Base-by-base conservation (phyloP, 2,113 vertebrate genomes). In the Parus major region DNA sequence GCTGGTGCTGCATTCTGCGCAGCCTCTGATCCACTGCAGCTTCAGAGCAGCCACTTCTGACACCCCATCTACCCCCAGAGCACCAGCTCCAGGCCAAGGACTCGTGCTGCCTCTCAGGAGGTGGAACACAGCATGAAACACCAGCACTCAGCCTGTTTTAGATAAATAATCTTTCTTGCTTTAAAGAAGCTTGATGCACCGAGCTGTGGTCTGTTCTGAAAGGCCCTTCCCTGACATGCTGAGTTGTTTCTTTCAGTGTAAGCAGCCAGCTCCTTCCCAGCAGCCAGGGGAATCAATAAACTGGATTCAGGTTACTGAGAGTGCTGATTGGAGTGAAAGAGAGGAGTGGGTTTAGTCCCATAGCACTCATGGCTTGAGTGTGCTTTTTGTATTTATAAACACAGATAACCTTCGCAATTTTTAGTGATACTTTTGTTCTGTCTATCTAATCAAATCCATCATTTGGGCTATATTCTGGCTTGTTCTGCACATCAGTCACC, bases 261-360 rank as follows among this genome's bases (percentile, higher is more conserved):
- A 90, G 81, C 56, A 82, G 2, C 72, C 27, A 25, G 33, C 52
- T 83, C 52, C 69, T 87, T 82, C 61, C 52, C 79, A 60, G 52
- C 77, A 82, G 77, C 64, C 82, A 39, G 60, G 73, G 52, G 47
- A 80, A 90, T 93, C 86, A 42, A 93, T 90, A 83, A 92, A 57
- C 79, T 55, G 82, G 47, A n/a, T 53, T 71, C 52, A 68, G 60
- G 23, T 71, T 71, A 24, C 72, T 78, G 57, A 60, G 63, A 79
- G 57, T 72, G n/a, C 85, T 61, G 76, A 47, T 69, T 80, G 83
- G 28, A 92, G 19, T 12, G 33, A 50, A 72, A 56, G 50, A n/a
- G 46, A 65, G 24, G 12, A 52, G 27, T 82, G 35, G 20, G 13
- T 64, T 80, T 56, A 80, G 22, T 53, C 57, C 19, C 11, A 8